Base-by-base conservation (phyloP, 1,140 invertebrate genomes). In the Phthorimaea operculella region DNA sequence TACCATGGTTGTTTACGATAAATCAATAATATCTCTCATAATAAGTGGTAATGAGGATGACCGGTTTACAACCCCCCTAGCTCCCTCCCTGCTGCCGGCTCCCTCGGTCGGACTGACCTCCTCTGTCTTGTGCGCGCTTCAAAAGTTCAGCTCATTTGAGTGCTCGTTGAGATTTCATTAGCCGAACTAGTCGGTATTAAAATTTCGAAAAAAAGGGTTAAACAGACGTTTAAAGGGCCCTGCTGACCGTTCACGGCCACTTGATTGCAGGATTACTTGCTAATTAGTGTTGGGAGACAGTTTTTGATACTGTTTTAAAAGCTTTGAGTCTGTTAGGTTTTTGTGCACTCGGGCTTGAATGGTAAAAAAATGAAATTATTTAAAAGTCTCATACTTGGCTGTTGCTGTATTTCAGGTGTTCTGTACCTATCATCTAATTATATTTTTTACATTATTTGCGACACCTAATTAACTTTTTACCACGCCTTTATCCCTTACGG, bases 91-190 rank as follows among this genome's bases (percentile, higher is more conserved):
- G 79, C 33, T 66, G 72, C 72, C 74, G 76, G 70, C 75, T 76
- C 74, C 76, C 79, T 76, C 78, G 68, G 66, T 55, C 78, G 80
- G 80, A 80, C 81, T 78, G 74, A 78, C 70, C 21, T 78, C 71
- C 75, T 76, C 74, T 82, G 81, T 83, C 79, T 83, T 83, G 73
- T 76, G 73, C 80, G 76, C 78, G 78, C 76, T 84, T 80, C 75
- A 81, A 84, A 84, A 84, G 81, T 84, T 84, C 76, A 83, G 79
- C 81, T 83, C 78, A 83, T 84, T 84, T 79, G 81, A 84, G 81
- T 81, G 76, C 76, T 74, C 66, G 72, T 75, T 65, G 81, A 84
- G 81, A 85, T 82, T 85, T 85, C 79, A 85, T 85, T 85, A 83
- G 72, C 76, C 21, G 76, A 79, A 77, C 78, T 76, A 79, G 74